A percentile compares a stretch with the other conserved stretches of the same genome.
These are phyloP conservation scores for Monochamus saltuarius DNA, from an alignment of 1,140 invertebrate genomes.

Conservation along the genomic window DNA sequence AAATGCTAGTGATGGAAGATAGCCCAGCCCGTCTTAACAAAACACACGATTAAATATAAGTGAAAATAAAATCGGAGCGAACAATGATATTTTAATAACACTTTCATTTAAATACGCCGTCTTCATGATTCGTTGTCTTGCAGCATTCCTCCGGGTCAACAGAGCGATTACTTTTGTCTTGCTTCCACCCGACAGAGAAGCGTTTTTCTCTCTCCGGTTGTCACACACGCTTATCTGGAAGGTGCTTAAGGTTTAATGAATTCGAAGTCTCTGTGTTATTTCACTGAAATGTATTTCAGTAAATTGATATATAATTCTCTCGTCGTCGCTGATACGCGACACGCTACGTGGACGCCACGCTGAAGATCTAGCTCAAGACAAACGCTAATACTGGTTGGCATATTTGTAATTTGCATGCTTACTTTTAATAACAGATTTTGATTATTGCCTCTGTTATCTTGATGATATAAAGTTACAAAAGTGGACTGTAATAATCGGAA, in stretches of 20 bases:
- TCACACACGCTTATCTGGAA: slow-evolving; percentile 35
- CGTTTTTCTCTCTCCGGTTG: slow-evolving; percentile 22
- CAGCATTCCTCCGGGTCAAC: slow-evolving; percentile 35
- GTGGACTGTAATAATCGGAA: too few species aligned
- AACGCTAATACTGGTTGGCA: too few species aligned
- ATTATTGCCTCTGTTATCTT: too few species aligned
- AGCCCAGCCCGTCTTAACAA: too few species aligned
- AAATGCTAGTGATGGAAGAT: too few species aligned
- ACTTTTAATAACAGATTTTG: too few species aligned
- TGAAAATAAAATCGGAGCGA: too few species aligned
- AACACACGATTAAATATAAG: too few species aligned
- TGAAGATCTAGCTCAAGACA: too few species aligned
- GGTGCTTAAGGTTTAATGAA: slow-evolving; percentile 39
- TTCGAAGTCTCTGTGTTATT: slow-evolving; percentile 38
- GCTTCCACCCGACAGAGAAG: slow-evolving; percentile 10
- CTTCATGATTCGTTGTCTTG: slow-evolving; percentile 26
- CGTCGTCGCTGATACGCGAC: slow-evolving; percentile 32
- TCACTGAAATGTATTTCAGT: slow-evolving; percentile 41
- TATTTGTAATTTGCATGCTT: too few species aligned
- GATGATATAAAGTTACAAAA: too few species aligned
- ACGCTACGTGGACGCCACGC: slow-evolving; percentile 20
- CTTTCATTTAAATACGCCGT: slow-evolving; percentile 14
- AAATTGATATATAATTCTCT: slow-evolving; percentile 42
- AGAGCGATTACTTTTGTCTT: slow-evolving; percentile 22
- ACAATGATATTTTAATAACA: slow-evolving; percentile 3